phyloP scores from a whole-genome alignment of 35 echinoderm and acorn worm genomes.

The Ptychodera flava region DNA sequence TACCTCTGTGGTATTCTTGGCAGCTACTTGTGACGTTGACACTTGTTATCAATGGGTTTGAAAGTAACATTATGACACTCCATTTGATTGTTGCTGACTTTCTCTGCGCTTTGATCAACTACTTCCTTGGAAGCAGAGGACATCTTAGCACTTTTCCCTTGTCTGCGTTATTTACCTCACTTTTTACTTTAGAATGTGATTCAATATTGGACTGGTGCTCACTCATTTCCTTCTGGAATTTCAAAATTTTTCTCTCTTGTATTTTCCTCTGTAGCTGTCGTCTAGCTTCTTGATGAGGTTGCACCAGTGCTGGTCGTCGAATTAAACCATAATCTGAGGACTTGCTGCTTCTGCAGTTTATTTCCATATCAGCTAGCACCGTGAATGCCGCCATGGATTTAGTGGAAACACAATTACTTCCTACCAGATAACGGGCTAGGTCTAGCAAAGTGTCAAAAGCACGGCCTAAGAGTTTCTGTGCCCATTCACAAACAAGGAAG shows the following conservation, averaged over 20 bases:
- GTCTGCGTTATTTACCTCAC: too few species aligned
- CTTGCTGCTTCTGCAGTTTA: neutral
- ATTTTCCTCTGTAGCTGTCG: neutral
- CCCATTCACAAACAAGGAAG: constrained; percentile 68
- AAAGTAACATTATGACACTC: neutral
- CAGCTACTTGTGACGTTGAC: neutral
- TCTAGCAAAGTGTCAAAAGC: constrained; percentile 31
- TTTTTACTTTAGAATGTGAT: too few species aligned
- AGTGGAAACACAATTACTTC: constrained; percentile 24
- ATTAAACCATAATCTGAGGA: neutral
- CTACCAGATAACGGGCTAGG: constrained; percentile 55
- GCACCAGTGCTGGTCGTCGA: neutral
- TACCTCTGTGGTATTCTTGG: neutral
- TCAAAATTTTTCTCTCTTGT: neutral
- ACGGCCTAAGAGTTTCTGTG: constrained; percentile 29
- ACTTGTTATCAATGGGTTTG: neutral
- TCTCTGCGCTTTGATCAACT: too few species aligned
- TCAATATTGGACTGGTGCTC: neutral
- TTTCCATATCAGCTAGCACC: constrained; percentile 31
- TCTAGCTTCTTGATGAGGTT: neutral
- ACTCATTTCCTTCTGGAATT: neutral
- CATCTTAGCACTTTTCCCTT: too few species aligned
- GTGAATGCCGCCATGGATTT: constrained; percentile 45
- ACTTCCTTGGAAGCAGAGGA: too few species aligned
- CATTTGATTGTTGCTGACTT: neutral